These are phyloP conservation scores for Mactromeris polynyma DNA, from an alignment of 2,888 invertebrate genomes.

Conservation along the genomic window DNA sequence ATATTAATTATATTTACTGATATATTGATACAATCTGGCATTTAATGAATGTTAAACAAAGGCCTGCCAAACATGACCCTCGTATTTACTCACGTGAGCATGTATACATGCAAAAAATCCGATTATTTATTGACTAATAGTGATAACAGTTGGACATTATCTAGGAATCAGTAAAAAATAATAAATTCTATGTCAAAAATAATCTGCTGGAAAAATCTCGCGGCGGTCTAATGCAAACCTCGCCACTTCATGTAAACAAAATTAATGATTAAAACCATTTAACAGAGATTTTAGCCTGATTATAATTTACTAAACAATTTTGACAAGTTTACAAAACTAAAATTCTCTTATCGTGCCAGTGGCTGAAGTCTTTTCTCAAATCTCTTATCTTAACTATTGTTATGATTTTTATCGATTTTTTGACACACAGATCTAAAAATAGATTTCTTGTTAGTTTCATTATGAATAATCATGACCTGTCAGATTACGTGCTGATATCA, in stretches of 20 bases:
- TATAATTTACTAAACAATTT: conserved; percentile 13
- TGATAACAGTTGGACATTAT: conserved; percentile 35
- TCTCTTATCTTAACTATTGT: conserved; percentile 16
- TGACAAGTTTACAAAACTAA: conserved; percentile 53
- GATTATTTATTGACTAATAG: conserved; percentile 27
- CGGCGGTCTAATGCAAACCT: background rate
- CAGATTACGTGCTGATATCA: background rate
- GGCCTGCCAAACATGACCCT: background rate
- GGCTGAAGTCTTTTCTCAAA: background rate
- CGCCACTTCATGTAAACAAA: conserved; percentile 14
- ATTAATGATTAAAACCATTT: conserved; percentile 17
- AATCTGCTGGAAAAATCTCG: conserved; percentile 17
- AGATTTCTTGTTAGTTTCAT: conserved; percentile 10
- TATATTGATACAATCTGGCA: background rate
- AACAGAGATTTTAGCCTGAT: background rate
- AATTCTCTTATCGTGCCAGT: conserved; percentile 41
- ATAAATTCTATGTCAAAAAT: conserved; percentile 36
- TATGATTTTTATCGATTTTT: conserved; percentile 39
- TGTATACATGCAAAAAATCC: conserved; percentile 2
- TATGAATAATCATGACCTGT: conserved; percentile 17
- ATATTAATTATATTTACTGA: background rate
- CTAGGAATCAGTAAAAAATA: conserved; percentile 25
- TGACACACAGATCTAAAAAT: conserved; percentile 25
- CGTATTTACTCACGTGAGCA: background rate
- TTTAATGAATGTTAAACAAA: background rate